A percentile compares a stretch with the other conserved stretches of the same genome.
Evolutionary conservation across 2,797 vertebrate genomes (phyloP).

Genomic region (Champsocephalus esox): DNA sequence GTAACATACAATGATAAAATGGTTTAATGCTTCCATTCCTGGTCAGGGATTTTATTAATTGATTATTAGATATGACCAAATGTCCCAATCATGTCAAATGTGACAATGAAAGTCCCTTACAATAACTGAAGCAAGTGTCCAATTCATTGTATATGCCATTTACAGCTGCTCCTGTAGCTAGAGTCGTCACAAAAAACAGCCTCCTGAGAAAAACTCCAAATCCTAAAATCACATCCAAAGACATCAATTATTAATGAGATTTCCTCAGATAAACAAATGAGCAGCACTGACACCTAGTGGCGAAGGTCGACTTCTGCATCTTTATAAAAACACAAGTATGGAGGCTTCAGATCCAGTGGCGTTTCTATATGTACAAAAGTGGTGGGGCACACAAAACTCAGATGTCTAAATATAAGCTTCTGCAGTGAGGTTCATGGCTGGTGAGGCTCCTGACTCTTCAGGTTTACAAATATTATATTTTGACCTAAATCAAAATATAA

Average conservation of each 20-base stretch:
- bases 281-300: constrained; percentile 58
- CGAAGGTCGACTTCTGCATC: not conserved
- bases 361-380: too few species aligned
- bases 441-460: too few species aligned
- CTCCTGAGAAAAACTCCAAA: not conserved
- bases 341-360: not conserved
- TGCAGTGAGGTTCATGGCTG: too few species aligned
- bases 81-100: not conserved
- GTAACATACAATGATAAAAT: not conserved
- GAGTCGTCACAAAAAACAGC: constrained; percentile 3
- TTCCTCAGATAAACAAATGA: constrained; percentile 10
- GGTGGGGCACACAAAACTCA: too few species aligned
- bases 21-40: not conserved
- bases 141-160: not conserved
- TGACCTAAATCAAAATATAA: too few species aligned
- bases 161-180: not conserved
- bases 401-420: too few species aligned
- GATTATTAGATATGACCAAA: not conserved
- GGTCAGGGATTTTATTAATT: not conserved
- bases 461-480: too few species aligned
- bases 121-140: not conserved
- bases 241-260: not conserved
- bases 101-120: not conserved
- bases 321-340: not conserved
- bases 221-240: not conserved